phyloP scores from a whole-genome alignment of 92 coral and sea anemone genomes.

The Epizoanthus rinbou region DNA sequence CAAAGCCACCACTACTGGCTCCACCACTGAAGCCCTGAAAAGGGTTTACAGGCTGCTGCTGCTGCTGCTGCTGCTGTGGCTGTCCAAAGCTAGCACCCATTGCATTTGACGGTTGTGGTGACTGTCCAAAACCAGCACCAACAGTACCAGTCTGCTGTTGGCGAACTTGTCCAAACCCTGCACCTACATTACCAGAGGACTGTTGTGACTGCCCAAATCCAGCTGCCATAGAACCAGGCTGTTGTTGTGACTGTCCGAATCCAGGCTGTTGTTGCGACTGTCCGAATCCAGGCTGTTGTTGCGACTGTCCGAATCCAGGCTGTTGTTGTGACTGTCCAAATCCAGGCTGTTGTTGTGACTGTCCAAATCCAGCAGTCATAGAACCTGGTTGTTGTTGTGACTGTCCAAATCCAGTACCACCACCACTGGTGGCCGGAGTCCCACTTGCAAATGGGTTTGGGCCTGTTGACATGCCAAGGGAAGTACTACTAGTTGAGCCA shows the following conservation, averaged over 20 bases:
- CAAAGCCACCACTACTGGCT: conserved; percentile 58
- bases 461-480: conserved; percentile 95
- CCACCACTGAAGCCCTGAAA: conserved; percentile 88
- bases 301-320: conserved; percentile 20
- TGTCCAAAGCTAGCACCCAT: conserved; percentile 47
- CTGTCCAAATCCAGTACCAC: conserved; percentile 35
- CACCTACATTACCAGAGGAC: no score
- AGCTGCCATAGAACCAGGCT: no score
- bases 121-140: conserved; percentile 14
- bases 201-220: no score
- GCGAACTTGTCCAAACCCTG: conserved; percentile 20
- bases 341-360: conserved; percentile 17
- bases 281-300: conserved; percentile 16
- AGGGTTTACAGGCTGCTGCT: conserved; percentile 83
- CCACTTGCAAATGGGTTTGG: conserved; percentile 91
- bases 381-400: background rate
- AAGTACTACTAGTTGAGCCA: conserved; percentile 70
- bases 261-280: conserved; percentile 28
- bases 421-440: conserved; percentile 30
- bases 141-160: conserved; percentile 11
- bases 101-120: background rate
- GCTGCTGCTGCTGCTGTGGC: conserved; percentile 48
- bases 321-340: conserved; percentile 16
- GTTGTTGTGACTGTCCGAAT: conserved; percentile 47
- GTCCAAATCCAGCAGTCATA: background rate